Conservation (phyloP, 2,113 vertebrate species). For the Bos indicus region DNA sequence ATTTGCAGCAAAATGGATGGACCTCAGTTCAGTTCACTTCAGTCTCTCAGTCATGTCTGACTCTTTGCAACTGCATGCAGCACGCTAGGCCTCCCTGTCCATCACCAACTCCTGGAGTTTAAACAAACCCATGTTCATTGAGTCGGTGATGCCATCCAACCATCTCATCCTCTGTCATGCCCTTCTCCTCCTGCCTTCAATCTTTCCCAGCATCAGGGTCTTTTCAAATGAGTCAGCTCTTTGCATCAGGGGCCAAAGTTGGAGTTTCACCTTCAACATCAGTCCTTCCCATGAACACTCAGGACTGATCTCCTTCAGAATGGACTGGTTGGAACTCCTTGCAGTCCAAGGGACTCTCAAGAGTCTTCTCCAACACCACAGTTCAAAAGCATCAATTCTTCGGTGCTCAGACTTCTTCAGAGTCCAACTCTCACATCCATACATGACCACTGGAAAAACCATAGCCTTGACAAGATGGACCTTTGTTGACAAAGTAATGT, state of each 20-base stretch:
- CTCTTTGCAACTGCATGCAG: background rate
- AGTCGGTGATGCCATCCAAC: background rate
- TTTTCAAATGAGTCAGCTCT: background rate
- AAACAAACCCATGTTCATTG: background rate
- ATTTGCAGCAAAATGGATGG: background rate
- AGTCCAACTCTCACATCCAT: background rate
- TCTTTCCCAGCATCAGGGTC: background rate
- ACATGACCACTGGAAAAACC: background rate
- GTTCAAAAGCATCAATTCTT: background rate
- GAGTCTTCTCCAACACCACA: background rate
- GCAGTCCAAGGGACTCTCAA: background rate
- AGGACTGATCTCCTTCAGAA: background rate
- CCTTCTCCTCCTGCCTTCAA: background rate
- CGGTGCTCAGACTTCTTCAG: background rate
- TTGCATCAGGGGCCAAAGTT: background rate
- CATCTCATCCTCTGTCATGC: background rate
- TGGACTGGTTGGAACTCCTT: background rate
- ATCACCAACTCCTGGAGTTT: rapidly evolving
- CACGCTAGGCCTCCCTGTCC: background rate
- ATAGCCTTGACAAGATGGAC: background rate
- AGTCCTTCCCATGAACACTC: background rate
- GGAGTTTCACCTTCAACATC: background rate
- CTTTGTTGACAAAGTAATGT: background rate
- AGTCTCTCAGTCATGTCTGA: background rate
- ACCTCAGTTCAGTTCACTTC: background rate